Conservation (phyloP, 2,888 invertebrate genomes). For the Morpho helenor region DNA sequence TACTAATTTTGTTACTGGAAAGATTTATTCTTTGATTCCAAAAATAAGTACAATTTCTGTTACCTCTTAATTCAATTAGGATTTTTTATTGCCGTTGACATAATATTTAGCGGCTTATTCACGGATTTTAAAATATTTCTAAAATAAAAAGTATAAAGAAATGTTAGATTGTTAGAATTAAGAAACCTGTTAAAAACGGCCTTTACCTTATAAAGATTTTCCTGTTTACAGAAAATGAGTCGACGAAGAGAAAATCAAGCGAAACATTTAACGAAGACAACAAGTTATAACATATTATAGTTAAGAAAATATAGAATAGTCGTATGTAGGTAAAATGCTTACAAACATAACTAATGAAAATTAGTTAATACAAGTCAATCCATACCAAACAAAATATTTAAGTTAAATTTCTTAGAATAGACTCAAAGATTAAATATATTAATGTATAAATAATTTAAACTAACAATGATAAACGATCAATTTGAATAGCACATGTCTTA, state of each 20-base stretch:
- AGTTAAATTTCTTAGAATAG: neutral
- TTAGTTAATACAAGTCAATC: neutral
- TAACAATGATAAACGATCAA: too few species aligned
- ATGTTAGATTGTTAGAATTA: too few species aligned
- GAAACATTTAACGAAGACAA: slow-evolving; percentile 19
- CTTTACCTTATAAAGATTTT: slow-evolving; percentile 3
- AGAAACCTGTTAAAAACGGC: neutral
- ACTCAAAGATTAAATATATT: too few species aligned
- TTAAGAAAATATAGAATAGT: neutral
- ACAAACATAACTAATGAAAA: neutral
- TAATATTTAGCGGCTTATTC: too few species aligned
- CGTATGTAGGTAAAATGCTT: neutral
- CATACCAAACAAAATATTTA: neutral
- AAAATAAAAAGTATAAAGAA: neutral
- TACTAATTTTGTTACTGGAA: too few species aligned
- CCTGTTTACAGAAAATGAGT: slow-evolving; percentile 17
- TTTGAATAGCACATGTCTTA: too few species aligned
- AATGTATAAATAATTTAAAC: too few species aligned
- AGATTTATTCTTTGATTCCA: too few species aligned
- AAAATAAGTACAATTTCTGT: too few species aligned
- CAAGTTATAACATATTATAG: slow-evolving; percentile 19
- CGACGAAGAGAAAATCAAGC: slow-evolving; percentile 19
- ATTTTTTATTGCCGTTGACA: too few species aligned
- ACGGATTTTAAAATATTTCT: neutral
- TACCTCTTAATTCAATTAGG: too few species aligned